Evolutionary conservation across 2,888 invertebrate genomes (phyloP), one percentile per base, ranked within the genome.

Genomic region (Brachynemurus nebulosus): DNA sequence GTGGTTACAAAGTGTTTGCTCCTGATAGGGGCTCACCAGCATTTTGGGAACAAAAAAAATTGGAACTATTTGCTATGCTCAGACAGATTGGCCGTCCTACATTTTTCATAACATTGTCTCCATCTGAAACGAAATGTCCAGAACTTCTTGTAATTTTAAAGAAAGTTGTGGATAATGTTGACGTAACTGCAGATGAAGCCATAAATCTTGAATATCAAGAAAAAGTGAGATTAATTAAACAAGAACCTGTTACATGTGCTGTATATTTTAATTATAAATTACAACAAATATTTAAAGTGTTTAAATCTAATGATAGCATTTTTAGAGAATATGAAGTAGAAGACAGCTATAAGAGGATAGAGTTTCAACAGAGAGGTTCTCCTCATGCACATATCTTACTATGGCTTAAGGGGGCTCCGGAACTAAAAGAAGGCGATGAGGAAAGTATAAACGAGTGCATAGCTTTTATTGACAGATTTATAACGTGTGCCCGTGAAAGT

Each of bases 321-420:
- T 53, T 52, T 48, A 45, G 45, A 21, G 34, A 50, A 30, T 18
- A 17, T 38, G 47, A 36, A 35, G 48, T 51, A 6, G 42, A 36
- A 45, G 50, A 55, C 48, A 41, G 18, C 8, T 53, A 52, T 41
- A 21, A 52, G 40, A 21, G 54, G 43, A 52, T 56, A 16, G 56
- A 57, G 48, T 57, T 55, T 25, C 58, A 55, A 45, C 45, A 55
- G 25, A 49, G 56, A 37, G 57, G 56, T 30, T 54, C 53, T 11
- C 54, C 54, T 33, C 54, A 53, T 52, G 51, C 47, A 3, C 57
- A 57, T 44, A 51, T 50, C 14, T 50, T 57, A 39, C 40, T 56
- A 14, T 56, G 57, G 55, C 11, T 57, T 21, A 49, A 55, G 47
- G 47, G 51, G 39, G 53, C 56, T 8, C 57, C 56, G 16, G 42